Evolutionary conservation across 2,797 vertebrate genomes (phyloP), one percentile per base, ranked within the genome.

Genomic region (Lophotriccus pileatus): DNA sequence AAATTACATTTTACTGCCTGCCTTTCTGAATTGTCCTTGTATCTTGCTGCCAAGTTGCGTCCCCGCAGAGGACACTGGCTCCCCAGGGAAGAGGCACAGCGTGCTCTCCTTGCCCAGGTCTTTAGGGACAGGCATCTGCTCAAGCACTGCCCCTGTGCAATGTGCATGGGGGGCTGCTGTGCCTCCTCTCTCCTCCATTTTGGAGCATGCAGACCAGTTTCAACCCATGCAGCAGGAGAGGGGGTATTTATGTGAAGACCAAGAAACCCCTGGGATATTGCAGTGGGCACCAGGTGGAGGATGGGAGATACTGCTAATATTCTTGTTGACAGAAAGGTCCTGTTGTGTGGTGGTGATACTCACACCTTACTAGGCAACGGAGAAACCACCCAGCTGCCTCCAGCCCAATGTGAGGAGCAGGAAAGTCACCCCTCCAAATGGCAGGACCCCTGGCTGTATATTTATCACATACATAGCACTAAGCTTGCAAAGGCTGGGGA

Each of bases 1-100:
- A 89, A 93, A 93, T 91, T 86, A 55, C 62, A 53, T 89, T 96
- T 91, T 96, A 91, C 72, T 68, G 60, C 91, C 75, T 92, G 68
- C 68, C 41, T 95, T 49, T 75, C 53, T 87, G 87, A 93, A 83
- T 77, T 87, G 84, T 80, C 68, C 75, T 87, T 87, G 56, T 70
- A 37, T n/a, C 15, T 87, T 67, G 23, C 64, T 85, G 64, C 32
- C 87, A 89, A 28, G 49, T 68, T 87, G 62, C 75, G 91, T 5
- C 14, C 23, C 73, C 3, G 0, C 27, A 41, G 70, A 84, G 58
- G 46, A 86, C 37, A 64, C 7, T 41, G 62, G 14, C n/a, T 84
- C 41, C 83, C 69, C 10, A 0, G 5, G 14, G 43, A 37, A 58
- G 55, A 70, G 36, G 43, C 55, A 81, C 3, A 4, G 16, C 0